Percentiles rank a stretch among this genome's conserved stretches.
phyloP scores from a whole-genome alignment of 2,888 invertebrate genomes.

The Morinoia aosen region DNA sequence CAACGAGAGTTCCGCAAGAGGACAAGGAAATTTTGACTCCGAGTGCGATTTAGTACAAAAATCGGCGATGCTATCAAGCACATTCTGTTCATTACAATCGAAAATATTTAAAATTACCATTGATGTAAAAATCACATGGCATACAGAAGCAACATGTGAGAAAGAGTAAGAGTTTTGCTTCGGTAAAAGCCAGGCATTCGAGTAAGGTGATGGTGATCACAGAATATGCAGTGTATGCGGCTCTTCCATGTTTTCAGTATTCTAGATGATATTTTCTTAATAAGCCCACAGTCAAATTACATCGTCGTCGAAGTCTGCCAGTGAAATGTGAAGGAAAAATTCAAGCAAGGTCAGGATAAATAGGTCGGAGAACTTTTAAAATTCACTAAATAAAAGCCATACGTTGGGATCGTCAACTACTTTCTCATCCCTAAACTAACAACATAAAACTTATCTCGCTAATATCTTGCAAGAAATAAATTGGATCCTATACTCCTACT shows the following conservation, averaged over 20 bases:
- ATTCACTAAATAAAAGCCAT: neutral
- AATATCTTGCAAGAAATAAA: neutral
- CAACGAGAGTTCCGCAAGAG: neutral
- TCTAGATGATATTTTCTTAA: neutral
- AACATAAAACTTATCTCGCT: neutral
- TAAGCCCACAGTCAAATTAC: neutral
- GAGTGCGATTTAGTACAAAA: neutral
- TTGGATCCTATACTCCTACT: neutral
- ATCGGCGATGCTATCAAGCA: neutral
- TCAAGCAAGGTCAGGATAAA: too few relatives aligned
- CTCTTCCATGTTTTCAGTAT: neutral
- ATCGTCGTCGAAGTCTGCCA: too few relatives aligned
- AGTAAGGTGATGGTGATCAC: neutral
- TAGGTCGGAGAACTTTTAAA: neutral
- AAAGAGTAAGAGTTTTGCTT: neutral
- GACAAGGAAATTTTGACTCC: neutral
- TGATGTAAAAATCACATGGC: neutral
- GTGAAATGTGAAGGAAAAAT: too few relatives aligned
- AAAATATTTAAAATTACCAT: neutral
- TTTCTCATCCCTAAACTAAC: neutral
- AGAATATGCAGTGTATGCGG: neutral
- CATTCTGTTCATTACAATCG: neutral
- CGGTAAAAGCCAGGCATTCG: neutral
- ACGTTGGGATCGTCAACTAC: neutral
- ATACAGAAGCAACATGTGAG: neutral